Evolutionary conservation across 2,888 invertebrate species (phyloP).

Genomic region (Holacanthella duospinosa): DNA sequence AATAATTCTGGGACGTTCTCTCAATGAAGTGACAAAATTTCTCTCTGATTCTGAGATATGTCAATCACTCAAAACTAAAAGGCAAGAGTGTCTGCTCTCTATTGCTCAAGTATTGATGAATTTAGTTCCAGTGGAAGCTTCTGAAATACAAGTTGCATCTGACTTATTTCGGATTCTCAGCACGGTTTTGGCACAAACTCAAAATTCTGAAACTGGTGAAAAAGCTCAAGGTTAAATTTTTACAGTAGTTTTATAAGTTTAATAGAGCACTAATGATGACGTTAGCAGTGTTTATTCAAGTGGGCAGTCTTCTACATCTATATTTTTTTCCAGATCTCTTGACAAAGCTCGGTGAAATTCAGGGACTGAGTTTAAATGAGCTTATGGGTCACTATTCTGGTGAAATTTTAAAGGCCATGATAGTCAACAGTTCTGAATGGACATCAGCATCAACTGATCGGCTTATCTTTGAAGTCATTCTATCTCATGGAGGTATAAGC

Average conservation of each 20-base stretch:
- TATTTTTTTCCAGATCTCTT: not conserved
- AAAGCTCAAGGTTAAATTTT: conserved; percentile 12
- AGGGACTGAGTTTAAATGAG: conserved; percentile 40
- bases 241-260: too few relatives aligned
- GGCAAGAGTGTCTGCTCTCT: conserved; percentile 43
- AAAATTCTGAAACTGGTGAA: conserved; percentile 37
- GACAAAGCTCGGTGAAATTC: not conserved
- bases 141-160: conserved; percentile 24
- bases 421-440: conserved; percentile 53
- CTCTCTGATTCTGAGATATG: conserved; percentile 52
- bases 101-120: too few relatives aligned
- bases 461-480: conserved; percentile 55
- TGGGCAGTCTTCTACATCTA: too few relatives aligned
- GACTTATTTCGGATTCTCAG: conserved; percentile 41
- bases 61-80: conserved; percentile 47
- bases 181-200: conserved; percentile 40
- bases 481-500: conserved; percentile 47
- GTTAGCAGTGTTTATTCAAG: too few relatives aligned
- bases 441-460: conserved; percentile 54
- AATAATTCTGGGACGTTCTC: conserved; percentile 44
- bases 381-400: conserved; percentile 49
- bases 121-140: conserved; percentile 45
- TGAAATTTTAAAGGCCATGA: conserved; percentile 48
- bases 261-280: too few relatives aligned
- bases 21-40: conserved; percentile 51